These are phyloP conservation scores for Corvus cornix DNA, from an alignment of 2,113 vertebrate genomes.

Conservation along the genomic window DNA sequence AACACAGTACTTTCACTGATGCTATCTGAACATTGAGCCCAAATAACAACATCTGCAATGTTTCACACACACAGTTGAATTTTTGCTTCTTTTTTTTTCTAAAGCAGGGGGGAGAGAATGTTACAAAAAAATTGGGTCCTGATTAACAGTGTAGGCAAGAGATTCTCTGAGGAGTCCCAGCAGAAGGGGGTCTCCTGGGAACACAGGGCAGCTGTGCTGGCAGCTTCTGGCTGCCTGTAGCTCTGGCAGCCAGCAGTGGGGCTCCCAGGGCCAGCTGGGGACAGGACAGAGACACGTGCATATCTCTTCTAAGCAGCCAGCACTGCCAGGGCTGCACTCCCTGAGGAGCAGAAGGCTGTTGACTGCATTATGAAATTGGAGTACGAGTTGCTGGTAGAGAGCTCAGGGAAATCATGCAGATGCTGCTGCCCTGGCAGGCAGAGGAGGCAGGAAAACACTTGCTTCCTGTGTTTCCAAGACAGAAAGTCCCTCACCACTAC, in stretches of 20 bases:
- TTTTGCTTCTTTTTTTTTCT: background rate
- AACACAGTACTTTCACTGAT: background rate
- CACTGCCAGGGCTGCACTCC: background rate
- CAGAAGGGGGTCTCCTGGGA: background rate
- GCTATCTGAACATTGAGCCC: background rate
- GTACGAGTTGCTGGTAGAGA: background rate
- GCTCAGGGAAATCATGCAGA: background rate
- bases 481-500: background rate
- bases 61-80: background rate
- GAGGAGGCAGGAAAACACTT: background rate
- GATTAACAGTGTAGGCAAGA: background rate
- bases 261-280: background rate
- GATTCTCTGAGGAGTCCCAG: background rate
- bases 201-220: background rate
- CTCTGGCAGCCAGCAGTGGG: background rate
- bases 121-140: background rate
- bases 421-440: background rate
- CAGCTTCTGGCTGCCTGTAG: background rate
- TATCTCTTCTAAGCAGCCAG: background rate
- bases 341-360: background rate
- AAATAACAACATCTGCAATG: background rate
- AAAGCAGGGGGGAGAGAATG: rapidly evolving
- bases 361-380: background rate
- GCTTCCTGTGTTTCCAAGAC: background rate
- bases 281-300: rapidly evolving